Evolutionary conservation across 2,888 invertebrate species (phyloP).

Genomic region (Sinotaia quadrata): DNA sequence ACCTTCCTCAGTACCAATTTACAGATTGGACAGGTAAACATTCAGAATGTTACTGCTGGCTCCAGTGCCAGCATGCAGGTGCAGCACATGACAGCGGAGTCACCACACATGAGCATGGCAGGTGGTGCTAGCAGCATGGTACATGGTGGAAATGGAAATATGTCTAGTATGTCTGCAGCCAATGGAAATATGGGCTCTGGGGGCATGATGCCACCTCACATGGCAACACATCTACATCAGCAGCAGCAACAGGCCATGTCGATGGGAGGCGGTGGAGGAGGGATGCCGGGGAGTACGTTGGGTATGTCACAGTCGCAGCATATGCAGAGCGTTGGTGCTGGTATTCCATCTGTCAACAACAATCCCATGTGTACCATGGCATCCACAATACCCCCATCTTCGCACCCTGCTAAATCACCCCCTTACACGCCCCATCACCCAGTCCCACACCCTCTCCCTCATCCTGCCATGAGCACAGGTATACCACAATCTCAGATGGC

Average conservation of each 20-base stretch:
- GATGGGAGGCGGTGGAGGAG: constrained; percentile 7
- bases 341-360: neutral
- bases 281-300: constrained; percentile 6
- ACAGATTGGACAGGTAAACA: constrained; percentile 28
- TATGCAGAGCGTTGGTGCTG: neutral
- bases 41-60: constrained; percentile 30
- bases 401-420: constrained; percentile 16
- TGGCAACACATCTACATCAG: constrained; percentile 18
- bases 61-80: constrained; percentile 63
- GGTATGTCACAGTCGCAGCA: constrained; percentile 17
- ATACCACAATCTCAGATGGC: constrained; percentile 21
- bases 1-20: constrained; percentile 20
- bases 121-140: constrained; percentile 19
- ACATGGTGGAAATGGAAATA: neutral
- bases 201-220: neutral
- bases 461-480: constrained; percentile 27
- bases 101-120: constrained; percentile 29
- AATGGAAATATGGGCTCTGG: constrained; percentile 5
- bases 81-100: constrained; percentile 59
- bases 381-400: constrained; percentile 27
- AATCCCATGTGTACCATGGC: constrained; percentile 25
- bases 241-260: constrained; percentile 29
- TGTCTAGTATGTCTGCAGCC: constrained; percentile 5
- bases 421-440: constrained; percentile 20
- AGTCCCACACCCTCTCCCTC: constrained; percentile 25